Percentiles rank a stretch among this genome's conserved stretches.
Evolutionary conservation across 2,888 invertebrate genomes (phyloP).

Genomic region (Sycophila texana): DNA sequence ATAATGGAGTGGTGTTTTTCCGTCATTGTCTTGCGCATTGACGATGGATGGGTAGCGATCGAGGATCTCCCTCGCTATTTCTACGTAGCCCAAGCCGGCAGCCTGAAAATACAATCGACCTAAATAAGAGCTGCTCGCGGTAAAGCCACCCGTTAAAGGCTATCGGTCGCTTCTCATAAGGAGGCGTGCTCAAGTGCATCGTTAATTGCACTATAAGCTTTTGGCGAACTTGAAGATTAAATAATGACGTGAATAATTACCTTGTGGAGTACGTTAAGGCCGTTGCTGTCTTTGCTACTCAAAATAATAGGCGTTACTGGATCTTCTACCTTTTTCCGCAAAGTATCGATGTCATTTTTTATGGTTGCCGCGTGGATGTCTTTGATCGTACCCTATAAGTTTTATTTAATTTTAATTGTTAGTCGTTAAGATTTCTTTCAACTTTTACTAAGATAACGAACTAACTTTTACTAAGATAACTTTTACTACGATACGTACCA

Average conservation of each 20-base stretch:
- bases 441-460: neutral
- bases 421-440: neutral
- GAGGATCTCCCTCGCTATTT: slow-evolving; percentile 85
- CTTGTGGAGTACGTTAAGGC: slow-evolving; percentile 91
- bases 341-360: slow-evolving; percentile 84
- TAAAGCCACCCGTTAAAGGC: no score
- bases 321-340: slow-evolving; percentile 82
- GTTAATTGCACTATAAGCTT: no score
- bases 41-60: slow-evolving; percentile 83
- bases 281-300: slow-evolving; percentile 86
- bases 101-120: slow-evolving; percentile 78
- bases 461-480: no score
- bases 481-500: slow-evolving; percentile 87
- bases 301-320: slow-evolving; percentile 85
- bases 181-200: no score
- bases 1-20: slow-evolving; percentile 92
- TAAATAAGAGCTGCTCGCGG: no score
- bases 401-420: neutral
- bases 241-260: slow-evolving; percentile 73
- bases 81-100: slow-evolving; percentile 87
- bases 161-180: no score
- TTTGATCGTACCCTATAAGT: slow-evolving; percentile 84
- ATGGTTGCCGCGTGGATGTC: slow-evolving; percentile 88
- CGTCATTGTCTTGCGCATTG: slow-evolving; percentile 86
- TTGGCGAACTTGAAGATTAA: neutral